Evolutionary conservation across 2,888 invertebrate species (phyloP), one percentile per base, ranked within the genome.

Genomic region (Hyles lineata): DNA sequence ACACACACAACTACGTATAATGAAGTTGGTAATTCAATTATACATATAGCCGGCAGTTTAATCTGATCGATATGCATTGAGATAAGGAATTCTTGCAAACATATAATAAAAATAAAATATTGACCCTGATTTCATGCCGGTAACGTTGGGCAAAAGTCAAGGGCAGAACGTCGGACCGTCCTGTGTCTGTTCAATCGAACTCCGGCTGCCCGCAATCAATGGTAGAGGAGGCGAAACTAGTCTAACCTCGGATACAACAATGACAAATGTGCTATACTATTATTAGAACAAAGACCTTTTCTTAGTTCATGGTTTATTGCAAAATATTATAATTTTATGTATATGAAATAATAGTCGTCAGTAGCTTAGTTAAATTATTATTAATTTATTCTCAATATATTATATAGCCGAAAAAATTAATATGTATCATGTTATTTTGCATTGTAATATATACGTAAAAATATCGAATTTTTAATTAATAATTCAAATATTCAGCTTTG

Each of bases 91-190:
- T 59, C 17, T 50, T 72, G n/a, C 59, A 59, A 58, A 59, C 25
- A 59, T 58, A 59, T 69, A 59, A 59, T 17, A 59, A 25, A 50
- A 52, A 60, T 32, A 61, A 70, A 50, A 70, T 70, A 70, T 29
- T 67, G 80, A 73, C 79, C 82, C 80, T 80, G 81, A 80, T 82
- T 81, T 79, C 78, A 77, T 79, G 80, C 74, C 75, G 76, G 79
- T 83, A 80, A 75, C 77, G 81, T 79, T 81, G 80, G 79, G 76
- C 78, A 89, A 86, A 85, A 81, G 89, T 87, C 89, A 89, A 87
- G 89, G 88, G 82, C 82, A 79, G 76, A 75, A 76, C 76, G 74
- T 75, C 78, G 78, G 78, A 74, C 72, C 73, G 75, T 71, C 43
- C 55, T 25, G 70, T 25, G 74, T 73, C 73, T 74, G 78, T 74